These are phyloP conservation scores for Zapus hudsonius DNA, from an alignment of 2,113 vertebrate genomes.

Conservation along the genomic window DNA sequence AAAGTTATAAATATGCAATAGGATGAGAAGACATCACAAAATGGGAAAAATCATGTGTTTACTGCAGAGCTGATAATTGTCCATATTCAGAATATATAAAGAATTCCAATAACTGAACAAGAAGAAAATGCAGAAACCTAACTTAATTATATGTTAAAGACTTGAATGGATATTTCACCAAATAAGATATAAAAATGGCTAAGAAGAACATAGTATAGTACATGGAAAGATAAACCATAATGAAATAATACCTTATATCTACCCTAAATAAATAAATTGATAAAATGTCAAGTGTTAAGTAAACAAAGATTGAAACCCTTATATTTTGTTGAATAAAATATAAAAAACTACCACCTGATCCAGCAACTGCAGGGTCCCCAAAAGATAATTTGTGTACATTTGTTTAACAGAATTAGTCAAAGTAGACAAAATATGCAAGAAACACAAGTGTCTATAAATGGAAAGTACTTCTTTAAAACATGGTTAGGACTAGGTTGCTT, in stretches of 20 bases:
- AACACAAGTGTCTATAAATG: background rate
- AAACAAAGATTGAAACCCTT: background rate
- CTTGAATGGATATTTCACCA: background rate
- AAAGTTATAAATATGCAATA: background rate
- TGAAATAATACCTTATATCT: background rate
- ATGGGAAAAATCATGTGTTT: background rate
- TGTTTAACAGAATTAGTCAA: background rate
- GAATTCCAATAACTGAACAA: background rate
- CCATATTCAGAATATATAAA: background rate
- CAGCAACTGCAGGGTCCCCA: too few relatives aligned
- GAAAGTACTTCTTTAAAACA: background rate
- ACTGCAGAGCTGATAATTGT: background rate
- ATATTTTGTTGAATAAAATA: too few relatives aligned
- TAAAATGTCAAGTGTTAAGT: background rate
- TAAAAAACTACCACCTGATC: too few relatives aligned
- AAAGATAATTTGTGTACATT: background rate
- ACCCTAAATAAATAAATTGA: background rate
- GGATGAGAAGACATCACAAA: background rate
- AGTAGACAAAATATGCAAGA: background rate
- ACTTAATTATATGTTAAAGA: background rate
- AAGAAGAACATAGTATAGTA: background rate
- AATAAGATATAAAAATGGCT: background rate
- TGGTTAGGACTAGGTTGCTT: too few relatives aligned
- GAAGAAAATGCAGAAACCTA: background rate
- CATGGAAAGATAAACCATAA: background rate